Base-by-base conservation (phyloP, 1,140 invertebrate species). In the Halyomorpha halys region DNA sequence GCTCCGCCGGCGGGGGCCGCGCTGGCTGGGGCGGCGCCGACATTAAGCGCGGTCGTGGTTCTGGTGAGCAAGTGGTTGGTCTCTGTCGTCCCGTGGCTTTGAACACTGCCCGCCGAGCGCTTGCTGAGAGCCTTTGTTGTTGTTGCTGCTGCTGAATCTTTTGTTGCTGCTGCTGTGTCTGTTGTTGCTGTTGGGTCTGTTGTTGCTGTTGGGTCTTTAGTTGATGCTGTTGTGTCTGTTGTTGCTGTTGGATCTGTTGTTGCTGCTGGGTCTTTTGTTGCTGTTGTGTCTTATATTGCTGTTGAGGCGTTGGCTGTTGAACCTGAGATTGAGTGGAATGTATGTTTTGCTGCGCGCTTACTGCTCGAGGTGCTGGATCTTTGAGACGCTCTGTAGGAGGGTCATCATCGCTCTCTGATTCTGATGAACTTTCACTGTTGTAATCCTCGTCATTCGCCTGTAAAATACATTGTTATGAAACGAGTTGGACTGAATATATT, bases 1-100 rank as follows among this genome's bases (percentile, higher is more conserved):
- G 27, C 27, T 21, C 25, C n/a, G 6, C 54, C 53, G 63, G 56
- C 39, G 54, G 34, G 23, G 21, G 54, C 15, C 19, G 54, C 4
- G 54, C 19, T 49, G 34, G 54, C n/a, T 30, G 54, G 23, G 27
- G 21, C 25, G 63, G 63, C n/a, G 63, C 63, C 11, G 63, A 65
- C 63, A 59, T 59, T 39, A 60, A 44, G 44, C 54, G 14, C 30
- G 16, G 23, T 27, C n/a, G 21, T 2, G 13, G 19, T 25, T 44
- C 30, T 15, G 53, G 45, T 0, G 51, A 30, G 19, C 39, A 47
- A 13, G 54, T 30, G 4, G 63, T 34, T 5, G 54, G 30, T 27
- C 49, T 59, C 59, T 65, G 63, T 18, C 56, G 25, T 3, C 63
- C 63, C 21, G 34, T 34, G 11, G 44, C 59, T 13, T 45, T 53